Conservation (phyloP, 2,888 invertebrate species). For the Exocentrus adspersus region DNA sequence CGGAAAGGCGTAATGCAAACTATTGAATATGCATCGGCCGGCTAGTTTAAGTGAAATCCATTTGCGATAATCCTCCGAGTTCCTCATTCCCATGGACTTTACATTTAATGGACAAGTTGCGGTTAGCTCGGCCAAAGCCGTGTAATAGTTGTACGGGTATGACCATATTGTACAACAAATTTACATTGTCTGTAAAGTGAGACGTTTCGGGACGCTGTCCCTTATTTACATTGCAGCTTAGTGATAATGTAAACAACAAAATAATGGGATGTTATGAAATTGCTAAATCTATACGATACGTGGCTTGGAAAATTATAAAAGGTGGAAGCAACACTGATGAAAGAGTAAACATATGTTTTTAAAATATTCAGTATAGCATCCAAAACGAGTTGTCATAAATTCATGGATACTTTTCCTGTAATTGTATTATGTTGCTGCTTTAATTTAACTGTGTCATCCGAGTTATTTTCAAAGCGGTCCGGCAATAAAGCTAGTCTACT, state of each 20-base stretch:
- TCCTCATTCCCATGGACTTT: conserved; percentile 45
- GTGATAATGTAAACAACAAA: not conserved
- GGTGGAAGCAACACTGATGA: no score
- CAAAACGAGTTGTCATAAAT: no score
- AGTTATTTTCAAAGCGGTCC: no score
- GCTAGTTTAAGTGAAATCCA: conserved; percentile 51
- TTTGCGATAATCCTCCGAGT: conserved; percentile 57
- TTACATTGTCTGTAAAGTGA: conserved; percentile 20
- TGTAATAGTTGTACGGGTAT: conserved; percentile 37
- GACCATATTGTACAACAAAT: conserved; percentile 13
- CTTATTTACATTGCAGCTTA: not conserved
- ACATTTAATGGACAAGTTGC: conserved; percentile 54
- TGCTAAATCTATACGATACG: no score
- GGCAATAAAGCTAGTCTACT: no score
- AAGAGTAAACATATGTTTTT: no score
- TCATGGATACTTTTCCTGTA: no score
- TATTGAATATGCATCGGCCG: conserved; percentile 53
- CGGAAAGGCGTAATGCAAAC: conserved; percentile 43
- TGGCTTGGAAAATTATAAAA: no score
- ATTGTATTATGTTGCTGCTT: no score
- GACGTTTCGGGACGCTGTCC: conserved; percentile 2
- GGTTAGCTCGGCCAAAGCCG: conserved; percentile 44
- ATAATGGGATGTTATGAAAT: no score
- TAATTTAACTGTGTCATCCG: no score
- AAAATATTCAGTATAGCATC: no score